phyloP scores from a whole-genome alignment of 1,140 invertebrate genomes.

The Drosophila simulans region DNA sequence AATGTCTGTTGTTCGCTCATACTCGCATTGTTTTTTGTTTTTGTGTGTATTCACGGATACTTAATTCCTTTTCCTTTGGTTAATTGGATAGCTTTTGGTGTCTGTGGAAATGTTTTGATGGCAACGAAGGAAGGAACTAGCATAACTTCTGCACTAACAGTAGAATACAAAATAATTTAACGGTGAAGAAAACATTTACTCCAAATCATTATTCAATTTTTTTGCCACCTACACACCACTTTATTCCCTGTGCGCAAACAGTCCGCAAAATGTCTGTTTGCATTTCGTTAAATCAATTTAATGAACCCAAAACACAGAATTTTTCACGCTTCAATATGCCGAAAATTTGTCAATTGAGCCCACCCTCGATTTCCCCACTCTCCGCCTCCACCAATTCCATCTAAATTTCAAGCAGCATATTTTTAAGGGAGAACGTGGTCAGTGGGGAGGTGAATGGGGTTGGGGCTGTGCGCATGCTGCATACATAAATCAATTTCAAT shows the following conservation, averaged over 20 bases:
- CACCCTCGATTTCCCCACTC: neutral
- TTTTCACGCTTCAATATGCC: constrained; percentile 66
- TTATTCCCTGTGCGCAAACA: neutral
- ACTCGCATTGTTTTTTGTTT: neutral
- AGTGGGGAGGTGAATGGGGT: neutral
- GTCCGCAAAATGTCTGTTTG: constrained; percentile 11
- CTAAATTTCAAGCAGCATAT: constrained; percentile 57
- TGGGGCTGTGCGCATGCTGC: constrained; percentile 62
- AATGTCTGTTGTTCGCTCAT: neutral
- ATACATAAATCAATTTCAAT: constrained; percentile 84
- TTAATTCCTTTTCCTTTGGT: no score
- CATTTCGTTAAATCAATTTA: constrained; percentile 65
- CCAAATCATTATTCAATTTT: neutral
- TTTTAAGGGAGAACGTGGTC: constrained; percentile 23
- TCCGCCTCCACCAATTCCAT: neutral
- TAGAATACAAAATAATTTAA: no score
- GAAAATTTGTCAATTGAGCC: constrained; percentile 58
- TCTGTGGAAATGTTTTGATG: no score
- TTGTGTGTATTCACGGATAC: neutral
- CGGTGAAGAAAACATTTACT: no score
- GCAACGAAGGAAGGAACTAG: no score
- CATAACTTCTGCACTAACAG: no score
- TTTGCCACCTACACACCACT: neutral
- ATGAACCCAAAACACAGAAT: constrained; percentile 40
- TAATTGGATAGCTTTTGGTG: no score